Conservation (phyloP, 2,888 invertebrate genomes). For the Drosophila barbarae region DNA sequence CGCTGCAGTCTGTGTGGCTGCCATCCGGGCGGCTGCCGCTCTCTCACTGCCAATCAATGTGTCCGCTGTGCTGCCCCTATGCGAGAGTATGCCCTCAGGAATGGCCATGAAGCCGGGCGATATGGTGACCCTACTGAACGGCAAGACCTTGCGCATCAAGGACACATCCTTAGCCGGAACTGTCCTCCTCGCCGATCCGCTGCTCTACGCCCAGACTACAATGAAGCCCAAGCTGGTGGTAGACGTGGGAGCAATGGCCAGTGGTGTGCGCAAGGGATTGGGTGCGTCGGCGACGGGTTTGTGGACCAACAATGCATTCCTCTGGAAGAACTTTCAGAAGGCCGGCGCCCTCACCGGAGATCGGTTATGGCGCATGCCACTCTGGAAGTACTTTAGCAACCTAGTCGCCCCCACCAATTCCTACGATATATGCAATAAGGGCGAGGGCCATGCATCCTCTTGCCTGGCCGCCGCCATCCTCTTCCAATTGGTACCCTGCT, state of each 20-base stretch:
- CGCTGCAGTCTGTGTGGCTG: constrained; percentile 82
- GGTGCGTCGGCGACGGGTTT: constrained; percentile 82
- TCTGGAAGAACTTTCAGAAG: constrained; percentile 81
- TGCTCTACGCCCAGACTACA: constrained; percentile 86
- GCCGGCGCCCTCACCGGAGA: constrained; percentile 82
- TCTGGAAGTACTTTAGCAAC: constrained; percentile 79
- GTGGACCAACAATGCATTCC: constrained; percentile 81
- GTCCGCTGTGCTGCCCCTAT: constrained; percentile 78
- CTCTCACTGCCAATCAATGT: constrained; percentile 82
- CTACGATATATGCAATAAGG: constrained; percentile 83
- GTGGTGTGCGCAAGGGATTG: constrained; percentile 81
- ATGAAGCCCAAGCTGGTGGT: constrained; percentile 81
- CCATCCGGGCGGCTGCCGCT: constrained; percentile 81
- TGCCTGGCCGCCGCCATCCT: constrained; percentile 86
- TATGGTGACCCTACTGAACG: constrained; percentile 80
- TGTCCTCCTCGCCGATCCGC: constrained; percentile 88
- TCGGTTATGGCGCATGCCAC: constrained; percentile 83
- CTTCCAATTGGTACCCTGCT: constrained; percentile 83
- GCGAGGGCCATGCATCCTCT: constrained; percentile 82
- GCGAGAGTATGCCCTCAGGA: constrained; percentile 82
- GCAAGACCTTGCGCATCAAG: constrained; percentile 79
- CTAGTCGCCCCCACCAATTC: constrained; percentile 65
- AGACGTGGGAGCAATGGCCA: constrained; percentile 81
- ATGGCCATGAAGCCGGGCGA: constrained; percentile 82
- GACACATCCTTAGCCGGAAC: constrained; percentile 87